Evolutionary conservation across 1,140 invertebrate genomes (phyloP).

Genomic region (Zophobas morio): DNA sequence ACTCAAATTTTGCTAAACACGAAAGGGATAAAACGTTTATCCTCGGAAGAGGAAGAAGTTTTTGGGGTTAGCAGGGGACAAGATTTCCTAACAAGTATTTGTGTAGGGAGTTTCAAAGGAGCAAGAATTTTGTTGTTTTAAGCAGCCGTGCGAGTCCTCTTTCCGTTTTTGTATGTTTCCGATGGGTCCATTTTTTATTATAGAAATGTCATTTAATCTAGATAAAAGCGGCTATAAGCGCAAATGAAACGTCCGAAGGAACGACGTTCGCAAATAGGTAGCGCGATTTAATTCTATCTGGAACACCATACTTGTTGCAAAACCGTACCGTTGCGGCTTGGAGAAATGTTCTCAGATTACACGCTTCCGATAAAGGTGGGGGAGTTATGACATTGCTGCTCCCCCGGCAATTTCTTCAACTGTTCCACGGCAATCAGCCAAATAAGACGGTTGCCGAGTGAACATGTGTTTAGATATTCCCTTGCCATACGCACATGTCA

Average conservation of each 20-base stretch:
- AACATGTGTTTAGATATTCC: constrained; percentile 45
- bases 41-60: too few relatives aligned
- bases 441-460: constrained; percentile 43
- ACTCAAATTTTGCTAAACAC: too few relatives aligned
- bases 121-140: too few relatives aligned
- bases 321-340: constrained; percentile 41
- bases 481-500: constrained; percentile 36
- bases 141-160: too few relatives aligned
- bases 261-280: constrained; percentile 40
- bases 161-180: not conserved
- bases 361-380: constrained; percentile 47
- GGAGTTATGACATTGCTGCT: constrained; percentile 45
- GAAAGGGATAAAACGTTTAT: too few relatives aligned
- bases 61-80: too few relatives aligned
- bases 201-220: constrained; percentile 43
- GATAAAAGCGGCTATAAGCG: constrained; percentile 39
- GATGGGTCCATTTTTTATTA: constrained; percentile 40
- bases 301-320: constrained; percentile 47
- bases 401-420: constrained; percentile 48
- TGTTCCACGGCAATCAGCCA: constrained; percentile 47
- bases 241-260: constrained; percentile 35
- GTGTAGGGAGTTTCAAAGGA: too few relatives aligned
- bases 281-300: constrained; percentile 43
- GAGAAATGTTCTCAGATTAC: constrained; percentile 51
- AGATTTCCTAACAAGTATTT: too few relatives aligned